phyloP scores from a whole-genome alignment of 2,113 vertebrate species.

The Thalassoma bifasciatum region DNA sequence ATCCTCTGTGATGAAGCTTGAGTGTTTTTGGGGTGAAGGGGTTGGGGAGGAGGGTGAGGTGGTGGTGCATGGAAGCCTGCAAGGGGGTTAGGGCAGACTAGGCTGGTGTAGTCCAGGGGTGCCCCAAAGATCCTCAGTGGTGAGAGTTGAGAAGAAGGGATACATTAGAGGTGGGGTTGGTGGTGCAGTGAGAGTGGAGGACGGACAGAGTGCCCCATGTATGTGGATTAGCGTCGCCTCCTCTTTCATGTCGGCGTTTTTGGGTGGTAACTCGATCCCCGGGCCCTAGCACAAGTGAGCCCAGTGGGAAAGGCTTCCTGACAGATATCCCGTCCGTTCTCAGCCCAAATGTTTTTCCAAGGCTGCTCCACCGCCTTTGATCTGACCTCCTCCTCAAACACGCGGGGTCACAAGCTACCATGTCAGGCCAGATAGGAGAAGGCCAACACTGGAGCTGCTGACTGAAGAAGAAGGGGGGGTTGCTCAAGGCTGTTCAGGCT shows the following conservation, averaged over 20 bases:
- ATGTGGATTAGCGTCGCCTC: slow-evolving; percentile 84
- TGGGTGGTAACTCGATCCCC: slow-evolving; percentile 88
- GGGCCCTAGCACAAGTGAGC: slow-evolving; percentile 76
- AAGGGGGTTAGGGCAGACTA: slow-evolving; percentile 5
- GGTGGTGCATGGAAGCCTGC: slow-evolving; percentile 45
- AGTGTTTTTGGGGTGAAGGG: slow-evolving; percentile 67
- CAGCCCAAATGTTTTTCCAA: slow-evolving; percentile 96
- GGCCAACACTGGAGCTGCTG: slow-evolving; percentile 39
- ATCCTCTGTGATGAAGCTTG: slow-evolving; percentile 81
- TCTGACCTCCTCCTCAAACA: slow-evolving; percentile 84
- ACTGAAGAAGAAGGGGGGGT: slow-evolving; percentile 57
- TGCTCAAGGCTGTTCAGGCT: slow-evolving; percentile 19
- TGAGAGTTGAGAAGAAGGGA: slow-evolving; percentile 39
- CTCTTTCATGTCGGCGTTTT: slow-evolving; percentile 90
- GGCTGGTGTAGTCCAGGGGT: slow-evolving; percentile 39
- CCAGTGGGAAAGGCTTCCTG: slow-evolving; percentile 94
- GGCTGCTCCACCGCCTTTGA: slow-evolving; percentile 91
- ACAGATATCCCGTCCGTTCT: slow-evolving; percentile 92
- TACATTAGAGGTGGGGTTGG: slow-evolving; percentile 65
- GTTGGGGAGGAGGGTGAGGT: slow-evolving; percentile 53
- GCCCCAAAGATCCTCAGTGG: slow-evolving; percentile 31
- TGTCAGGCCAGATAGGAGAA: slow-evolving; percentile 73
- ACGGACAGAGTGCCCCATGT: slow-evolving; percentile 77
- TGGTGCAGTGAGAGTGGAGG: slow-evolving; percentile 53
- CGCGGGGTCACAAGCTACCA: slow-evolving; percentile 87